Percentiles rank a stretch among this genome's conserved stretches.
These are phyloP conservation scores for Disparrhopalites patrizii DNA, from an alignment of 2,888 invertebrate species.

Conservation along the genomic window DNA sequence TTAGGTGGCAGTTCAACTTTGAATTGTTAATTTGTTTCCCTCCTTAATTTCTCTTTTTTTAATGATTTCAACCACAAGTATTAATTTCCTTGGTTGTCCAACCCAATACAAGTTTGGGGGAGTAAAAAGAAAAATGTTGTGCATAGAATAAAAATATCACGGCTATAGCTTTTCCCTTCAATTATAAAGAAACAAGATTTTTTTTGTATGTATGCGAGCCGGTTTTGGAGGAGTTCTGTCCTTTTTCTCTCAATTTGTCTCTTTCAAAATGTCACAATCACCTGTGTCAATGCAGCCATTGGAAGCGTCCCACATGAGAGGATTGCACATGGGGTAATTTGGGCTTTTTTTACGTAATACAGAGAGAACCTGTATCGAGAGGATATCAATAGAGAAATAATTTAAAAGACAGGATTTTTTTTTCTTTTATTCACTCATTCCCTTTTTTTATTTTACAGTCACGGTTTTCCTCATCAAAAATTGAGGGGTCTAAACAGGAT, in stretches of 20 bases:
- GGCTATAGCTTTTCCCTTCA: not conserved
- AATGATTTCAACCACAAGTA: constrained; percentile 4
- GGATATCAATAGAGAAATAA: too few relatives aligned
- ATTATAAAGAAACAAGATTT: not conserved
- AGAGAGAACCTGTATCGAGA: too few relatives aligned
- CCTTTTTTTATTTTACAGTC: not conserved
- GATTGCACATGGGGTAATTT: too few relatives aligned
- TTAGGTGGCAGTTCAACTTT: not conserved
- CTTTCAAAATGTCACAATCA: too few relatives aligned
- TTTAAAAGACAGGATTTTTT: too few relatives aligned
- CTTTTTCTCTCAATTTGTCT: not conserved
- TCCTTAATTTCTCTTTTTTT: too few relatives aligned
- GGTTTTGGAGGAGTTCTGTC: not conserved
- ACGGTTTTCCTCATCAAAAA: not conserved
- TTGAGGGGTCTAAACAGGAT: not conserved
- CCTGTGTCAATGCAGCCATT: too few relatives aligned
- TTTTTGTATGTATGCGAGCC: not conserved
- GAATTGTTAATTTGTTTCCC: not conserved
- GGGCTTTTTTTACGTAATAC: too few relatives aligned
- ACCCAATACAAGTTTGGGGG: not conserved
- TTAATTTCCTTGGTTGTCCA: not conserved
- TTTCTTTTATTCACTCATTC: not conserved
- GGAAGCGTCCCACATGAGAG: too few relatives aligned
- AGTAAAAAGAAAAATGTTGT: not conserved
- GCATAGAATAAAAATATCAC: not conserved